Conservation (phyloP, 2,888 invertebrate species). For the Deilephila porcellus region DNA sequence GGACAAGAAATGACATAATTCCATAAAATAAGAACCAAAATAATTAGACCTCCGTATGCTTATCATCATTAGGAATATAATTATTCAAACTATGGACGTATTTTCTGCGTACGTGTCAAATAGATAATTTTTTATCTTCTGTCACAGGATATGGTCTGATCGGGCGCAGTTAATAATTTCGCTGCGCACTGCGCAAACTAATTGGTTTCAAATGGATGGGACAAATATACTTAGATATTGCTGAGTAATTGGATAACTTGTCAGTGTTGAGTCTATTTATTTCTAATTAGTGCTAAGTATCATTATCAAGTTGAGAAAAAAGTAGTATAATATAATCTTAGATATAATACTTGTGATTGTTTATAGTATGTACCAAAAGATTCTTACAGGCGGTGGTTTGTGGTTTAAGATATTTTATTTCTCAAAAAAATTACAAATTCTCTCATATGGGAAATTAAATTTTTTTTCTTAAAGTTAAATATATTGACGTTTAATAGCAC, state of each 20-base stretch:
- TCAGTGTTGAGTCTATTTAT: not conserved
- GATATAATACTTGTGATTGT: no score
- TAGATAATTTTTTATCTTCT: constrained; percentile 1
- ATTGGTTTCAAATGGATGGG: constrained; percentile 9
- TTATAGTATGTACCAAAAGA: no score
- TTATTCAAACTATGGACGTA: not conserved
- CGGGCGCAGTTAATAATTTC: constrained; percentile 2
- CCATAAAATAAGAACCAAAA: not conserved
- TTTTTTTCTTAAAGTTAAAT: no score
- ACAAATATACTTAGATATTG: not conserved
- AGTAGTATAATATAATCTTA: no score
- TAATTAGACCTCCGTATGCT: not conserved
- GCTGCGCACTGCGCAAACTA: not conserved
- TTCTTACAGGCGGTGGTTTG: no score
- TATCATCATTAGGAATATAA: not conserved
- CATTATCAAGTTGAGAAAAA: no score
- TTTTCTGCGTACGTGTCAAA: not conserved
- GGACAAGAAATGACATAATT: not conserved
- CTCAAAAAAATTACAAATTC: no score
- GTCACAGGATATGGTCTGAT: constrained; percentile 14
- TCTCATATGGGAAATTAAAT: no score
- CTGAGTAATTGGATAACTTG: not conserved
- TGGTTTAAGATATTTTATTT: no score
- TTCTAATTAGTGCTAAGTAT: not conserved
- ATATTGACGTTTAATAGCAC: no score